Percentiles rank a stretch among this genome's conserved stretches.
phyloP scores from a whole-genome alignment of 2,888 invertebrate genomes.

The Drosophila kokeensis region DNA sequence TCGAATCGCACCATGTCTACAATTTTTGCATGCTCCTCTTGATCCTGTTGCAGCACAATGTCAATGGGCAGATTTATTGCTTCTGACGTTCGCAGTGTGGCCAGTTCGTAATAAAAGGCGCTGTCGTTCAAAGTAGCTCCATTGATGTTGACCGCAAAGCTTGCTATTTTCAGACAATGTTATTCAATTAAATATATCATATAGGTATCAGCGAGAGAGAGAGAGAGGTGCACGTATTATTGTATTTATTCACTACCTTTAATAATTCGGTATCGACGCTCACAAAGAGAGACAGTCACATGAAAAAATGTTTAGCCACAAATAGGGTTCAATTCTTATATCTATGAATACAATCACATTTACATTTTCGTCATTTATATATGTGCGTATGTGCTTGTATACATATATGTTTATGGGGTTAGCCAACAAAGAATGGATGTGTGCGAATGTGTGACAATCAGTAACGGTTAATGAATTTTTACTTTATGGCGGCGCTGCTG shows the following conservation, averaged over 20 bases:
- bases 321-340: slow-evolving; percentile 34
- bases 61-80: neutral
- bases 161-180: slow-evolving; percentile 30
- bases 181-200: slow-evolving; percentile 12
- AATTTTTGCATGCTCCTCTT: slow-evolving; percentile 11
- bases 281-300: slow-evolving; percentile 41
- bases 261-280: slow-evolving; percentile 10
- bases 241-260: slow-evolving; percentile 28
- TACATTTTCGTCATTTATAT: slow-evolving; percentile 12
- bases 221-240: neutral
- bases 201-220: slow-evolving; percentile 2
- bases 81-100: neutral
- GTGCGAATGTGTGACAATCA: slow-evolving; percentile 1
- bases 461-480: slow-evolving; percentile 32
- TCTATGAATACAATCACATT: slow-evolving; percentile 7
- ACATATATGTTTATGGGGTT: neutral
- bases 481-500: slow-evolving; percentile 5
- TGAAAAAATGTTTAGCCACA: slow-evolving; percentile 44
- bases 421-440: neutral
- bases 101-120: slow-evolving; percentile 46
- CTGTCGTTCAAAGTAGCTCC: slow-evolving; percentile 54
- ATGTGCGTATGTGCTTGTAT: neutral
- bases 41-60: slow-evolving; percentile 24
- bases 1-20: slow-evolving; percentile 41
- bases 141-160: slow-evolving; percentile 52